Evolutionary conservation across 2,797 vertebrate species (phyloP), one percentile per base, ranked within the genome.

Genomic region (Acrossocheilus wenchowensis): DNA sequence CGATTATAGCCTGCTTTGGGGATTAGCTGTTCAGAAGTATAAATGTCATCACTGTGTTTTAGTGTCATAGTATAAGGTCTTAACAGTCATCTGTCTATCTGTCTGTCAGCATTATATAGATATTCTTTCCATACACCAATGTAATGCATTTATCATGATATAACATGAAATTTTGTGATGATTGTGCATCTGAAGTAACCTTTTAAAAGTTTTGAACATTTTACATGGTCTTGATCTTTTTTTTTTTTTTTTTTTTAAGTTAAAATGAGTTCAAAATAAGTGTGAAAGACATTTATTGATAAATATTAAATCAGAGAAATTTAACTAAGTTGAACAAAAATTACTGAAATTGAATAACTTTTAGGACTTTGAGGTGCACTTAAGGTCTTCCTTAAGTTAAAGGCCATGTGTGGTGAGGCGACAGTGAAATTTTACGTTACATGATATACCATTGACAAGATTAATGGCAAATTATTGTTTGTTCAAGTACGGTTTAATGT

Each of bases 21-120:
- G 78, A 81, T 68, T 81, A 81, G 26, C 62, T 81, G 62, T 50
- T 50, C 78, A 34, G 62, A 34, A 30, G 21, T 81, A 81, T 66
- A 66, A 66, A 81, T 81, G 60, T 66, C 43, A 81, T 66, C 78
- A 23, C 41, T 45, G 9, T 5, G 10, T 43, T 66, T 81, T 81
- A 66, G n/a, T 66, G 41, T 23, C 26, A 21, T 45, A 66, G 41
- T 45, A 48, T 45, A 19, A 66, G 78, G 48, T 79, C 54, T 15
- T 48, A 48, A 79, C n/a, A 3, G 36, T 7, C 77, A 78, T 60
- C 41, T 45, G 17, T 77, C 50, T 39, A 21, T 78, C 17, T 54
- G 8, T 54, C 54, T 60, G 57, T 26, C 57, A 62, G 57, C 23
- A 26, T 12, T 62, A 26, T 26, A 26, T 26, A 62, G 1, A 26